Base-by-base conservation (phyloP, 2,113 vertebrate species). In the Erinaceus europaeus region DNA sequence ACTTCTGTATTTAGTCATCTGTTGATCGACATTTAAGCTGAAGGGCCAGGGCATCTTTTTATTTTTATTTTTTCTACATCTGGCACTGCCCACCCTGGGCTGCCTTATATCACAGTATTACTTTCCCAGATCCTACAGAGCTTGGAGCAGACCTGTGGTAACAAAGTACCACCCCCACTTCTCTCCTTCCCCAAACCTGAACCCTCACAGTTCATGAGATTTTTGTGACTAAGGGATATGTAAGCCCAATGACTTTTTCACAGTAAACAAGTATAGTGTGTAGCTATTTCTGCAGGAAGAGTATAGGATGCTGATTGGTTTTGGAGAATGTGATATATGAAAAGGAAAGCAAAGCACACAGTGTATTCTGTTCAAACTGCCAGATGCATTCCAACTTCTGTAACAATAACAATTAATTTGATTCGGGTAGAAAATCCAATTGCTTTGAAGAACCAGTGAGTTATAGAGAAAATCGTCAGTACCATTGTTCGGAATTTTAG, bases 321-420 rank as follows among this genome's bases (percentile, higher is more conserved):
- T 94, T 86, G 93, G 61, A 93, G 89, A 57, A 42, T 89, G 88
- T 29, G 53, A 90, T 77, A 81, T 55, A 52, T 71, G 44, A 92
- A 92, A 42, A 73, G 75, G 34, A 86, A 93, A 86, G 50, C 27
- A 91, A 93, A 95, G 90, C 25, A 5, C 84, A 2, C 44, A 74
- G 53, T 88, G 57, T 84, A 94, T 95, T 89, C 81, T 94, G 13
- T 90, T 75, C 92, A 92, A 90, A 40, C 40, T 72, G 78, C 71
- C 65, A 82, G n/a, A 75, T 21, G 48, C 64, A 92, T 67, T 94
- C 79, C 42, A 88, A 93, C 82, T 91, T 96, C 72, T 94, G 1
- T 94, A 94, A 93, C 7, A 91, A 69, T 21, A 10, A 62, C 74
- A 77, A 93, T 94, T 95, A 90, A 91, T 96, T 95, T 91, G 83